Percentiles rank a stretch among this genome's conserved stretches.
phyloP scores from a whole-genome alignment of 2,888 invertebrate species.

The Stenotaenia linearis region DNA sequence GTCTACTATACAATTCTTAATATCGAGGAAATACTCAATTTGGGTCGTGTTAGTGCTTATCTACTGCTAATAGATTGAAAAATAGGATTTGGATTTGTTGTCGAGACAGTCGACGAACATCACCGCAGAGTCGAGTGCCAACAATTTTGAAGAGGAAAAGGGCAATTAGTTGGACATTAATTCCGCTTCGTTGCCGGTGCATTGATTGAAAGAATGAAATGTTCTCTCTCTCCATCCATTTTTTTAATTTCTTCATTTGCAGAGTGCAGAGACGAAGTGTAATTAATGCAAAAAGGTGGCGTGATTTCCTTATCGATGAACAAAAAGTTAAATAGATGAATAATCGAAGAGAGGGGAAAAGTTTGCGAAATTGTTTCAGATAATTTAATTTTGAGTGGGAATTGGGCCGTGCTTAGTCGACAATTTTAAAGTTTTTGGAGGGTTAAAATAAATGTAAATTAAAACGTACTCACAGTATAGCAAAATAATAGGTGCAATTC shows the following conservation, averaged over 20 bases:
- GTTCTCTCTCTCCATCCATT: background rate
- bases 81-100: background rate
- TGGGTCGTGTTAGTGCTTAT: background rate
- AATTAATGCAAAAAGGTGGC: slow-evolving; percentile 2
- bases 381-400: background rate
- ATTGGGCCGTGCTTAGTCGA: background rate
- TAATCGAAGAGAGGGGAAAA: background rate
- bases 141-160: background rate
- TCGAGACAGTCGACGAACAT: background rate
- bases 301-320: background rate
- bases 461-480: too few species aligned
- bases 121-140: background rate
- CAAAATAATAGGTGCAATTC: too few species aligned
- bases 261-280: background rate
- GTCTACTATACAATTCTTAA: too few species aligned
- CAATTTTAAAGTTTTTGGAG: background rate
- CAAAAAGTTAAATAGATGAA: background rate
- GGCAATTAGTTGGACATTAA: background rate
- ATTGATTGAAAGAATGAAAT: slow-evolving; percentile 7
- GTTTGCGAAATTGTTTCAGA: background rate
- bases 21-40: background rate
- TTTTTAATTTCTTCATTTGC: background rate
- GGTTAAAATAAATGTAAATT: too few species aligned
- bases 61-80: background rate
- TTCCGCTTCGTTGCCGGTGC: background rate